Evolutionary conservation across 2,888 invertebrate species (phyloP).

Genomic region (Heliconius charithonia): DNA sequence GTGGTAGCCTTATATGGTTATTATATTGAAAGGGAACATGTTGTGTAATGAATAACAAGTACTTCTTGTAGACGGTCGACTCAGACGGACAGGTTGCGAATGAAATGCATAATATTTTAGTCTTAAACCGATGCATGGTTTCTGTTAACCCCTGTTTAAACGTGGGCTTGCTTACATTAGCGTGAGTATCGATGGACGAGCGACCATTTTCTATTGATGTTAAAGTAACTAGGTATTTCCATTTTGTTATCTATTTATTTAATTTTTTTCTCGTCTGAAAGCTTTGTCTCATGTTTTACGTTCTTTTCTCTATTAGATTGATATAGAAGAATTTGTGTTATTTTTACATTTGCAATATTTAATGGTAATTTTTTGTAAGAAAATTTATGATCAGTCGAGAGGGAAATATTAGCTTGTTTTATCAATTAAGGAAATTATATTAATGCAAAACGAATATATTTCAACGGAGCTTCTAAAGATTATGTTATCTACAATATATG

Average conservation of each 20-base stretch:
- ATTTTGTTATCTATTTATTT: neutral
- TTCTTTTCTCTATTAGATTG: neutral
- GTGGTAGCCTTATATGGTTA: slow-evolving; percentile 19
- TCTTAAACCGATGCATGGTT: slow-evolving; percentile 42
- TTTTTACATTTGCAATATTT: neutral
- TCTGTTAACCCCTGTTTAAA: slow-evolving; percentile 40
- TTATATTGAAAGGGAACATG: slow-evolving; percentile 13
- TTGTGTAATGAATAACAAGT: slow-evolving; percentile 46
- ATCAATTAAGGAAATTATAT: neutral
- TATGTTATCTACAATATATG: neutral
- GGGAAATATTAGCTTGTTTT: neutral
- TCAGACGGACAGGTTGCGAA: slow-evolving; percentile 38
- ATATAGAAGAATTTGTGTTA: neutral
- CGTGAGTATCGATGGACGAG: slow-evolving; percentile 34
- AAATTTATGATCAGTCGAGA: neutral
- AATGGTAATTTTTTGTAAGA: neutral
- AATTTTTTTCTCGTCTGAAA: neutral
- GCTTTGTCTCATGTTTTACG: neutral
- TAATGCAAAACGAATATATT: neutral
- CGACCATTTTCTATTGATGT: slow-evolving; percentile 20
- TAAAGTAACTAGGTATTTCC: slow-evolving; percentile 5
- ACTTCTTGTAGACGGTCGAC: slow-evolving; percentile 40
- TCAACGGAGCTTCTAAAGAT: neutral
- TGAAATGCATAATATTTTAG: slow-evolving; percentile 37
- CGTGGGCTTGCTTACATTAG: slow-evolving; percentile 36